Evolutionary conservation across 92 coral and sea anemone species (phyloP).

Genomic region (Siderastrea siderea): DNA sequence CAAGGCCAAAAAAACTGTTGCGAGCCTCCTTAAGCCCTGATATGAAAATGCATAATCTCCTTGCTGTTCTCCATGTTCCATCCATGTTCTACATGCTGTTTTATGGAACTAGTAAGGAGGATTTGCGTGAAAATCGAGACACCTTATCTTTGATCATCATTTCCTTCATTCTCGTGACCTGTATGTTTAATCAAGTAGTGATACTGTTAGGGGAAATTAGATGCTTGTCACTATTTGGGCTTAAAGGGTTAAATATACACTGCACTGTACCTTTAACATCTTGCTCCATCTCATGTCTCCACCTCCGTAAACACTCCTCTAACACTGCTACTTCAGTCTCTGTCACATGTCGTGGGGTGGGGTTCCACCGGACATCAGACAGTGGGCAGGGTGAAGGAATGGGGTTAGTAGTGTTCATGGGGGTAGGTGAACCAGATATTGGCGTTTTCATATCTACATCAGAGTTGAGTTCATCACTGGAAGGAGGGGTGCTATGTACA

Average conservation of each 20-base stretch:
- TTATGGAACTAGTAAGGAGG: too few relatives aligned
- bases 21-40: too few relatives aligned
- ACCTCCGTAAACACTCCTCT: conserved; percentile 74
- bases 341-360: conserved; percentile 83
- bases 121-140: too few relatives aligned
- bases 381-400: conserved; percentile 56
- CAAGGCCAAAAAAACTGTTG: too few relatives aligned
- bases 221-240: not conserved
- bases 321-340: conserved; percentile 68
- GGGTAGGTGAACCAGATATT: conserved; percentile 71
- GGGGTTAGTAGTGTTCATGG: conserved; percentile 30
- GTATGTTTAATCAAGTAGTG: too few relatives aligned
- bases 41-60: too few relatives aligned
- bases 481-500: conserved; percentile 71
- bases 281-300: conserved; percentile 83
- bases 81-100: too few relatives aligned
- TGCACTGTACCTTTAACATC: conserved; percentile 71
- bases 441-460: conserved; percentile 75
- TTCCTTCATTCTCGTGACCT: too few relatives aligned
- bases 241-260: not conserved
- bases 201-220: too few relatives aligned
- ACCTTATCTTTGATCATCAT: too few relatives aligned
- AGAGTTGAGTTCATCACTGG: conserved; percentile 51
- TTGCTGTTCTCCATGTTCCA: too few relatives aligned
- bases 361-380: conserved; percentile 70